Conservation (phyloP, 2,888 invertebrate genomes). For the Drosophila siamana region DNA sequence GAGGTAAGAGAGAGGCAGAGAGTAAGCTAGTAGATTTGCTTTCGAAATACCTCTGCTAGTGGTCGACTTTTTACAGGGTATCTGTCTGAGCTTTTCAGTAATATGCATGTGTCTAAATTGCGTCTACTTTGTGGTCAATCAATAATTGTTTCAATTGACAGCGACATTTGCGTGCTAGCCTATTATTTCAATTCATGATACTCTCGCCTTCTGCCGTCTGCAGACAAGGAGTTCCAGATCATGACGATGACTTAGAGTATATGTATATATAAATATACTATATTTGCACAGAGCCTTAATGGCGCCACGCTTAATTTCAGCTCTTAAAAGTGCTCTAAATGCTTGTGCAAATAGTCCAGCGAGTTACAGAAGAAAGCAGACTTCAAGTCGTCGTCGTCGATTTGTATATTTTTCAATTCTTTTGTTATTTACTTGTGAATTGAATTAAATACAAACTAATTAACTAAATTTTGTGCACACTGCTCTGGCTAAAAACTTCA, state of each 20-base stretch:
- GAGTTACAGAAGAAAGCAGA: constrained; percentile 14
- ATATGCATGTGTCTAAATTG: constrained; percentile 17
- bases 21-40: not conserved
- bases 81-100: constrained; percentile 3
- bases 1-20: constrained; percentile 9
- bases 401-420: not conserved
- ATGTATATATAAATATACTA: not conserved
- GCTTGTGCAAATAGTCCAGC: constrained; percentile 31
- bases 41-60: not conserved
- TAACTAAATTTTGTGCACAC: constrained; percentile 50
- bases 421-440: constrained; percentile 60
- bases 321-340: constrained; percentile 34
- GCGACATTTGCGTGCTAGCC: constrained; percentile 29
- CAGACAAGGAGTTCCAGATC: constrained; percentile 1
- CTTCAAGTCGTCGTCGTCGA: constrained; percentile 1
- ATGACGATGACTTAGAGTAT: not conserved
- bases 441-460: constrained; percentile 76
- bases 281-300: not conserved
- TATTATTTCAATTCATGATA: constrained; percentile 47
- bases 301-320: constrained; percentile 37
- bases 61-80: not conserved
- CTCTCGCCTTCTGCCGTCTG: constrained; percentile 3
- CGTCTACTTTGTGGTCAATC: constrained; percentile 23
- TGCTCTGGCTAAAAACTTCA: constrained; percentile 12
- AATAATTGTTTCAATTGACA: constrained; percentile 52